phyloP scores from a whole-genome alignment of 2,113 vertebrate species.

The Odontesthes bonariensis region DNA sequence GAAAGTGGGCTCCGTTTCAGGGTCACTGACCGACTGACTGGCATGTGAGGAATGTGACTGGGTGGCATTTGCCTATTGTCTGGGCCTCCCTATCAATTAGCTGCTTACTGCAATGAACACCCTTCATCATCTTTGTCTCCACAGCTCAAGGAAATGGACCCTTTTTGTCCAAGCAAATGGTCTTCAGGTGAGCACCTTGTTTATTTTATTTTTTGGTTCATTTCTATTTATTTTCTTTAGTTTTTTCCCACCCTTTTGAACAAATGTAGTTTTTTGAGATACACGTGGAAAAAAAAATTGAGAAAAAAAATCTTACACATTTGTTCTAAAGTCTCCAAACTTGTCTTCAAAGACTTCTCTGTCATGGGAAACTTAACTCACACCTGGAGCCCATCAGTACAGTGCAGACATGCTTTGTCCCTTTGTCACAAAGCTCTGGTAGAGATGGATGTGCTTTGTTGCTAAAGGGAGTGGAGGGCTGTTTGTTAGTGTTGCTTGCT shows the following conservation, averaged over 20 bases:
- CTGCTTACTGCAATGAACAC: conserved; percentile 53
- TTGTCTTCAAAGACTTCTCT: conserved; percentile 31
- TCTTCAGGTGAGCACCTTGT: background rate
- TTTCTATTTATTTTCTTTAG: background rate
- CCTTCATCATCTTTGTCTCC: conserved; percentile 25
- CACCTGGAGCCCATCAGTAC: conserved; percentile 28
- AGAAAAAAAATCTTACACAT: conserved; percentile 5
- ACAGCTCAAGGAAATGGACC: conserved; percentile 2
- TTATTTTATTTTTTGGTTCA: background rate
- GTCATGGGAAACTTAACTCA: conserved; percentile 54
- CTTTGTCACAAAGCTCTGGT: conserved; percentile 43
- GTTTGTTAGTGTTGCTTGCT: conserved; percentile 50
- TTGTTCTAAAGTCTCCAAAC: conserved; percentile 29
- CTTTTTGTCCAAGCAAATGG: background rate
- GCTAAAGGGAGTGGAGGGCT: conserved; percentile 60
- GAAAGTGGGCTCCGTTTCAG: conserved; percentile 81
- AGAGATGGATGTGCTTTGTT: conserved; percentile 62
- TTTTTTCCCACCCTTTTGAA: background rate
- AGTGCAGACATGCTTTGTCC: conserved; percentile 48
- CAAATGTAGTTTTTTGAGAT: background rate
- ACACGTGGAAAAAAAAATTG: background rate
- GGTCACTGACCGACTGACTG: conserved; percentile 76
- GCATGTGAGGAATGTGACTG: conserved; percentile 77
- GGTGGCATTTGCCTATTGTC: conserved; percentile 72
- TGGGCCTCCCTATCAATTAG: conserved; percentile 58